Conservation (phyloP, 2,797 vertebrate genomes). For the Mycteria americana region DNA sequence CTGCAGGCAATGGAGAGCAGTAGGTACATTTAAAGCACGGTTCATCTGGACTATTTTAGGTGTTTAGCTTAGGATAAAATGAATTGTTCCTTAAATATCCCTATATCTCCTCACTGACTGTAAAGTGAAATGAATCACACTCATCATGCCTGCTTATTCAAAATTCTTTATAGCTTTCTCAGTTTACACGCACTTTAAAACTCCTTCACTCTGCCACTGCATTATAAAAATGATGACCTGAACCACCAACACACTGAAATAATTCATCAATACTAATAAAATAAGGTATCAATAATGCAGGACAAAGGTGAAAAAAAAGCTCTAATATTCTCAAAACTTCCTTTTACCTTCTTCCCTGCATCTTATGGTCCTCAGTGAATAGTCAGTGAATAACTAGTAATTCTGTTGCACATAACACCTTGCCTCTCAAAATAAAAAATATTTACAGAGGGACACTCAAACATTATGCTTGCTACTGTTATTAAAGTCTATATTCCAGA, state of each 20-base stretch:
- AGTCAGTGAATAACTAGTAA: background rate
- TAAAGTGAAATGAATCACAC: background rate
- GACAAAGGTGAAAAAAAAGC: background rate
- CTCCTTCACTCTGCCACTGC: background rate
- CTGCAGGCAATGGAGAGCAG: background rate
- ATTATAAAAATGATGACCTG: background rate
- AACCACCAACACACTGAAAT: background rate
- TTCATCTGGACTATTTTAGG: background rate
- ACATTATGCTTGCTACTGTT: background rate
- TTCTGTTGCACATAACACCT: background rate
- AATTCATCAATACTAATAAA: background rate
- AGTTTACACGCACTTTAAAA: background rate
- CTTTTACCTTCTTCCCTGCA: background rate
- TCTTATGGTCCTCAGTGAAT: background rate
- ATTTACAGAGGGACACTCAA: background rate
- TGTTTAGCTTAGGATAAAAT: background rate
- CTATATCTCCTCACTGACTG: background rate
- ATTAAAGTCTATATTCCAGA: background rate
- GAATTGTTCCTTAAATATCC: background rate
- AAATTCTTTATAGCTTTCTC: background rate
- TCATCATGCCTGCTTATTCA: background rate
- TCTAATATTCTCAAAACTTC: background rate
- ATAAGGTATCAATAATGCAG: background rate
- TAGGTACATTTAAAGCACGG: background rate
- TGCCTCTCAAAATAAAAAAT: background rate